Evolutionary conservation across 2,888 invertebrate genomes (phyloP), one percentile per base, ranked within the genome.

Genomic region (Sinodicranocentrus sp.): DNA sequence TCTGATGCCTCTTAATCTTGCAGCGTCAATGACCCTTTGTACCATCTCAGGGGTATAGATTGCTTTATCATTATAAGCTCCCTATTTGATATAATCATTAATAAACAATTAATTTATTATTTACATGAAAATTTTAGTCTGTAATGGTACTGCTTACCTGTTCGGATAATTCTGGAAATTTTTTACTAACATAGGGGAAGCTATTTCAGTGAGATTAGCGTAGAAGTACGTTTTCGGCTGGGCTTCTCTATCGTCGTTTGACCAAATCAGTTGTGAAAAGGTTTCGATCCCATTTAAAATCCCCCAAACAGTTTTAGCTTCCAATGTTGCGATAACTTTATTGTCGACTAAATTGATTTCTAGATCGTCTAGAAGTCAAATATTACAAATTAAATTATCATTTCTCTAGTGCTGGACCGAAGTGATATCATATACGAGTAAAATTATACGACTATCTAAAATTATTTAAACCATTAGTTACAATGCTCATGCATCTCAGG

Each of bases 251-350:
- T 75, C 79, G 2, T 63, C 84, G 59, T 54, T 79, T n/a, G 78
- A 54, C 88, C 92, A 92, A 52, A 95, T 91, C 15, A 97, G 91
- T 89, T 98, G 98, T 3, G 95, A 93, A 90, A 97, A 95, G 0
- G 96, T 95, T 91, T 98, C 97, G 87, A 98, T 91, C 0, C 96
- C 98, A 89, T 96, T 92, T 44, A 98, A 90, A 59, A 94, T 92
- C 39, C 97, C 97, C 97, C 97, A 98, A 85, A 96, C 86, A 0
- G 87, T 88, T 43, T 77, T 78, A 8, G 86, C 86, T 23, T 72
- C 61, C 17, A 88, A 72, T 25, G 44, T 75, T 1, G 78, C 78
- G 21, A 71, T 80, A 1, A 82, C 88, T 19, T 23, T 25, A 0
- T 39, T 79, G 8, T 71, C 61, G 1, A 19, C 54, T 3, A 59